phyloP scores from a whole-genome alignment of 2,113 vertebrate species.

The Sceloporus tristichus region DNA sequence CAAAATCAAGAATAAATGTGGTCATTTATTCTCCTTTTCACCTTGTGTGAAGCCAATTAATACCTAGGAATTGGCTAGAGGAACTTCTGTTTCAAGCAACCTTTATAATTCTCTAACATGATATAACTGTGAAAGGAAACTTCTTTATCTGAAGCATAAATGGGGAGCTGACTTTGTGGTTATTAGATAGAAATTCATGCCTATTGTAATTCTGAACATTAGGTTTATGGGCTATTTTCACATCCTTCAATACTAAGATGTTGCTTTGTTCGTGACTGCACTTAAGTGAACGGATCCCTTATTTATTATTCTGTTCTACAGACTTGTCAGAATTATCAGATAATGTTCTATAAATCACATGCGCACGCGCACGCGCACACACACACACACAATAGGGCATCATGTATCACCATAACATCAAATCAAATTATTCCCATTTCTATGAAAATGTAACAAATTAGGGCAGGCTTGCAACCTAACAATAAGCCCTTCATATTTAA shows the following conservation, averaged over 20 bases:
- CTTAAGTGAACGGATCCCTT: not conserved
- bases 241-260: not conserved
- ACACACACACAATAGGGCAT: not conserved
- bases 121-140: constrained; percentile 17
- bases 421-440: constrained; percentile 2
- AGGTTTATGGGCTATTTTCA: not conserved
- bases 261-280: not conserved
- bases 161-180: not conserved
- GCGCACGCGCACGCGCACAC: too few species aligned
- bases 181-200: not conserved
- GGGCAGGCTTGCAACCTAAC: not conserved
- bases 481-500: not conserved
- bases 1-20: not conserved
- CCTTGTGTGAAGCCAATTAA: too few species aligned
- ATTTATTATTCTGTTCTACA: not conserved
- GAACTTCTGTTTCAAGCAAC: not conserved
- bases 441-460: not conserved
- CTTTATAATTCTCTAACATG: constrained; percentile 5
- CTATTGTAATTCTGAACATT: not conserved
- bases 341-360: not conserved
- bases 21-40: not conserved
- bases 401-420: not conserved
- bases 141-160: constrained; percentile 3
- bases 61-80: not conserved
- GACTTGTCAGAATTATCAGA: not conserved